A percentile compares a stretch with the other conserved stretches of the same genome.
Evolutionary conservation across 2,113 vertebrate genomes (phyloP).

Genomic region (Dromiciops gliroides): DNA sequence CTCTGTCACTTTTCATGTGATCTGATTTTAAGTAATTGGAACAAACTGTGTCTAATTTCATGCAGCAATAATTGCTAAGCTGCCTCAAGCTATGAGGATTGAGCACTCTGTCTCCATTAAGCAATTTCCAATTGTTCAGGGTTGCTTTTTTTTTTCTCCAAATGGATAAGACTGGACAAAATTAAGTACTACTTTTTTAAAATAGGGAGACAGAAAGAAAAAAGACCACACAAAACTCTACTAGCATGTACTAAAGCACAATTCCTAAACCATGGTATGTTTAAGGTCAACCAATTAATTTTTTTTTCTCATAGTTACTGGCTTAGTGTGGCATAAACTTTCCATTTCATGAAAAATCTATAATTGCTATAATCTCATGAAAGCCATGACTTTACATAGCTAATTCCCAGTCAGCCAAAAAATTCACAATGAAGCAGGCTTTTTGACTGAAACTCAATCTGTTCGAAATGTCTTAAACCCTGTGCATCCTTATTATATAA

Average conservation of each 20-base stretch:
- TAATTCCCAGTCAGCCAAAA: slow-evolving; percentile 79
- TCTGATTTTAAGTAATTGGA: slow-evolving; percentile 91
- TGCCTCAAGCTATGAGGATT: slow-evolving; percentile 86
- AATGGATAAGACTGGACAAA: slow-evolving; percentile 82
- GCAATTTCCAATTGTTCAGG: slow-evolving; percentile 86
- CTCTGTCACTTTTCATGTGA: slow-evolving; percentile 88
- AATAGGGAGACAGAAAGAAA: slow-evolving; percentile 70
- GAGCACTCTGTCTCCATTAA: slow-evolving; percentile 85
- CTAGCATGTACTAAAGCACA: slow-evolving; percentile 73
- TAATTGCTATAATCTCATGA: slow-evolving; percentile 86
- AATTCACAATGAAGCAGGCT: slow-evolving; percentile 72
- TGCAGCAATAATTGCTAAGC: slow-evolving; percentile 88
- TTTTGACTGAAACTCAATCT: slow-evolving; percentile 69
- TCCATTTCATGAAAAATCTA: slow-evolving; percentile 78
- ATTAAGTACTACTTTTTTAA: slow-evolving; percentile 82
- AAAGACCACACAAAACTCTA: slow-evolving; percentile 25
- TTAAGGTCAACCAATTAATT: slow-evolving; percentile 75
- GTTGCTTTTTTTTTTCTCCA: slow-evolving; percentile 76
- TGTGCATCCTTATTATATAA: slow-evolving; percentile 76
- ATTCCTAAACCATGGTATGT: slow-evolving; percentile 70
- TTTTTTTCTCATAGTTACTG: slow-evolving; percentile 64
- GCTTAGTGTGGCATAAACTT: slow-evolving; percentile 76
- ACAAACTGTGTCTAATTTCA: slow-evolving; percentile 91
- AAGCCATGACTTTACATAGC: slow-evolving; percentile 78
- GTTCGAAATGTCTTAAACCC: slow-evolving; percentile 78